phyloP scores from a whole-genome alignment of 2,113 vertebrate species.

The Noctilio leporinus region DNA sequence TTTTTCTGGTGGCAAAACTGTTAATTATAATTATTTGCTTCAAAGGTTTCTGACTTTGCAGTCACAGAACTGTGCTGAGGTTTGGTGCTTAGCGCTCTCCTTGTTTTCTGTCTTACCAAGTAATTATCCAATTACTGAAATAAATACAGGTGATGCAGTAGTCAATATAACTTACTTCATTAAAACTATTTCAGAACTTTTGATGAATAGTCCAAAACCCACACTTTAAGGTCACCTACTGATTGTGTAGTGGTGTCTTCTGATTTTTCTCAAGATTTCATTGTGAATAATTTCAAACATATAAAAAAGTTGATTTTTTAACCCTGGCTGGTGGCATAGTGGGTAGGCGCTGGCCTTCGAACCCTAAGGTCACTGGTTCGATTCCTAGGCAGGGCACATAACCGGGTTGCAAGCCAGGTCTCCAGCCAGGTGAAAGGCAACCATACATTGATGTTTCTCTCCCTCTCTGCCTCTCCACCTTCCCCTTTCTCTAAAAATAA shows the following conservation, averaged over 20 bases:
- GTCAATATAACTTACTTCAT: background rate
- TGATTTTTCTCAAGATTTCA: background rate
- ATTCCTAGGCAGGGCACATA: too few species aligned
- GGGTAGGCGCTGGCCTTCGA: too few species aligned
- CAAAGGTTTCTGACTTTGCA: constrained; percentile 6
- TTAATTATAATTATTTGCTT: constrained; percentile 22
- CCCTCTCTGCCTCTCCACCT: too few species aligned
- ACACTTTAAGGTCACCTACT: background rate
- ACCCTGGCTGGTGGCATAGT: too few species aligned
- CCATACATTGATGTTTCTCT: too few species aligned
- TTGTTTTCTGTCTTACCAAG: background rate
- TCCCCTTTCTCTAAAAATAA: too few species aligned
- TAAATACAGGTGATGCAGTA: background rate
- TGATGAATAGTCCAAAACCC: background rate
- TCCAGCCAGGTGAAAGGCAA: too few species aligned
- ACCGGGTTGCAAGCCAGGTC: too few species aligned
- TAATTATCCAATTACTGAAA: constrained; percentile 14
- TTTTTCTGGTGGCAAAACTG: background rate
- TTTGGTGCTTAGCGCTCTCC: background rate
- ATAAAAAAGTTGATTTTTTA: background rate
- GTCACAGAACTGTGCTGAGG: background rate
- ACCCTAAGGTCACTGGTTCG: too few species aligned
- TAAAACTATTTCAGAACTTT: constrained; percentile 18
- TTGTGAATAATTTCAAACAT: background rate
- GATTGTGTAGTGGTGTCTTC: background rate